Base-by-base conservation (phyloP, 2,888 invertebrate genomes). In the Oegoconia quadripuncta region DNA sequence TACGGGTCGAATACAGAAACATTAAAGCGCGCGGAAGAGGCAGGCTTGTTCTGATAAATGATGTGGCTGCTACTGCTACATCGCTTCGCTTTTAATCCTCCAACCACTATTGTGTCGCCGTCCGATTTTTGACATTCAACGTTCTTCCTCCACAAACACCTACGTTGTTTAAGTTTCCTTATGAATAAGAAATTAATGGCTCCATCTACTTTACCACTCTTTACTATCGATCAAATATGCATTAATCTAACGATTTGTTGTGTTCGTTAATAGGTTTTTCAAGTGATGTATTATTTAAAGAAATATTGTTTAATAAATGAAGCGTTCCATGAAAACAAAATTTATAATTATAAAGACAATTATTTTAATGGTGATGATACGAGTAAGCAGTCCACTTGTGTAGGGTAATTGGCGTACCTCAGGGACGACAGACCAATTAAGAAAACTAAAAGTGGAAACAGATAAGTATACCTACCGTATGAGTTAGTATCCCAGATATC, bases 41-140 rank as follows among this genome's bases (percentile, higher is more conserved):
- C 48, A 45, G 63, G 58, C 62, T 67, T 64, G 74, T 74, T 60
- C 81, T 87, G 83, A 87, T 84, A 86, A 87, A 87, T 87, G 83
- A 84, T 75, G 70, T 64, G 74, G 64, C 67, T 53, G 78, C 77
- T 75, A 74, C 83, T 66, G 75, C 70, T 77, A 87, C 87, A 87
- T 55, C 73, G 74, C 73, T 83, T 87, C 73, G 83, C 86, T 87
- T 87, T 87, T 86, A 87, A 84, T 79, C 75, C 79, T 74, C 71
- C 50, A 59, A 52, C 66, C 60, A 72, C 75, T 69, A 83, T 86
- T 86, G 83, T 86, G 78, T 81, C 62, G 61, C 61, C 66, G 71
- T 77, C 78, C 64, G 55, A 73, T 76, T 77, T 80, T 80, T 81
- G 81, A 81, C 80, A 62, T 71, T 61, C 64, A 71, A 73, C 69